Evolutionary conservation across 2,797 vertebrate species (phyloP), one percentile per base, ranked within the genome.

Genomic region (Allobates femoralis): DNA sequence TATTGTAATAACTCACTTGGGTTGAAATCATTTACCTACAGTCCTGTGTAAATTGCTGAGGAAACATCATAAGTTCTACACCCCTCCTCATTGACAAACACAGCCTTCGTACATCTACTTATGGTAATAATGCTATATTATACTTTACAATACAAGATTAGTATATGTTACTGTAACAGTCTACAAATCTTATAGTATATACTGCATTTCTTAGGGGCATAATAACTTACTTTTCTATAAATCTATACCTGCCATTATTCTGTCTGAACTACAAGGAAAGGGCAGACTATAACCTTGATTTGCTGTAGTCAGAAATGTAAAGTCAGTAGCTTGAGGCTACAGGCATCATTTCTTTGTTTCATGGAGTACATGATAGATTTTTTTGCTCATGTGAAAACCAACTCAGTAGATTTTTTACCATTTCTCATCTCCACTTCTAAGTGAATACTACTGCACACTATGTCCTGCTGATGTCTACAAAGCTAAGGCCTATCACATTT

Each of bases 261-360:
- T 86, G 30, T n/a, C 30, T 53, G 21, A 51, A 50, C 64, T 69
- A 86, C n/a, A 28, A 81, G 28, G 69, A 50, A 60, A 76, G 58
- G 69, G 23, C 28, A 50, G 46, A 66, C 23, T 16, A 32, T 37
- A 75, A 67, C 37, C 55, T 86, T 75, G 58, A 55, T 81, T 62
- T 81, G 10, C 69, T 81, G 30, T 32, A 62, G 66, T 75, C 73
- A 66, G 67, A 62, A 80, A 86, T 74, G 66, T 81, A 81, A 66
- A 79, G 84, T 55, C 58, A 74, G 79, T 64, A 66, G 85, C 79
- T 55, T 53, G 18, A 86, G 69, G 78, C 79, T 74, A 67, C 37
- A 81, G 56, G 79, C 81, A 50, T 74, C 23, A 32, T 16, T 81
- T 64, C 37, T 76, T 79, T 79, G 77, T 86, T 55, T 64, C 53